A percentile compares a stretch with the other conserved stretches of the same genome.
phyloP scores from a whole-genome alignment of 2,797 vertebrate species.

The Clarias fuscus region DNA sequence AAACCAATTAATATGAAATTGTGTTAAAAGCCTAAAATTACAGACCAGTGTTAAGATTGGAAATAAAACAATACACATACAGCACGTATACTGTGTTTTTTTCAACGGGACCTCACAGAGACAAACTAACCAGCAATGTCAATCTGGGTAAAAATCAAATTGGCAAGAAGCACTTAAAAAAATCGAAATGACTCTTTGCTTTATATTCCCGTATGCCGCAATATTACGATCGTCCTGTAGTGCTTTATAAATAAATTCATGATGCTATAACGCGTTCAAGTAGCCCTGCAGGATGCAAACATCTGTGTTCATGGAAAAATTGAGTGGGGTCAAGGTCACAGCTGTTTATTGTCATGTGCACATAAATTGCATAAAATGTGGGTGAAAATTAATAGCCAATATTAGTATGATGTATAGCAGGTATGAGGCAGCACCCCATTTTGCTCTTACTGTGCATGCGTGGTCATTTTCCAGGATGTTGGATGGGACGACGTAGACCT shows the following conservation, averaged over 20 bases:
- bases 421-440: too few species aligned
- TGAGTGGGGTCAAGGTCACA: not conserved
- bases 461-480: too few species aligned
- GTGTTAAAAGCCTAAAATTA: conserved; percentile 6
- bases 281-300: not conserved
- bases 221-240: not conserved
- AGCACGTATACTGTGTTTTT: too few species aligned
- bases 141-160: not conserved
- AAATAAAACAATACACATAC: not conserved
- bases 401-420: too few species aligned
- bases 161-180: not conserved
- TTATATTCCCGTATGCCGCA: not conserved
- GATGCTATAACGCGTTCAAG: not conserved
- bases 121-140: not conserved
- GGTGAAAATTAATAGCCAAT: too few species aligned
- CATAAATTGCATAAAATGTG: not conserved
- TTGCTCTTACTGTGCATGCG: too few species aligned
- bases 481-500: too few species aligned
- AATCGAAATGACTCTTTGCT: not conserved
- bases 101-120: too few species aligned
- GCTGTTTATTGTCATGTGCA: not conserved
- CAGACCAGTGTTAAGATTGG: not conserved
- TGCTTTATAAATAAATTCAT: conserved; percentile 30
- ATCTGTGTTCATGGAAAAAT: not conserved
- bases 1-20: not conserved